Conservation (phyloP, 1,140 invertebrate genomes). For the Drosophila watanabei region DNA sequence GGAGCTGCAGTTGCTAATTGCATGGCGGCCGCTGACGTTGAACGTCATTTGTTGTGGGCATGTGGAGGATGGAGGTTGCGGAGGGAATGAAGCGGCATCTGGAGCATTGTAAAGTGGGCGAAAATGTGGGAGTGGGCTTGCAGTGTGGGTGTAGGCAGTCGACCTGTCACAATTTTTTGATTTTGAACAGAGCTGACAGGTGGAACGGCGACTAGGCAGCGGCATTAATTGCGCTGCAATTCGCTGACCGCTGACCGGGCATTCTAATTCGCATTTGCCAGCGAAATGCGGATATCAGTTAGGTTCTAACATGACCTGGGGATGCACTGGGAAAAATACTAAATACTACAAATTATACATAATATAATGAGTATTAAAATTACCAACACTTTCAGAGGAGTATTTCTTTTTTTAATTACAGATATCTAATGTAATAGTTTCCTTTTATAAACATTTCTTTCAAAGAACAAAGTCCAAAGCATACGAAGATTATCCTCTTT, state of each 20-base stretch:
- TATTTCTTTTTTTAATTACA: background rate
- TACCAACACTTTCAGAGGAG: background rate
- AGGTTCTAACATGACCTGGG: constrained; percentile 14
- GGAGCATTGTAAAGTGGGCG: constrained; percentile 31
- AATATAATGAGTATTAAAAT: no score
- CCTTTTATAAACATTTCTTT: no score
- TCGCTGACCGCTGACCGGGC: constrained; percentile 42
- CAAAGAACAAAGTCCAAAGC: no score
- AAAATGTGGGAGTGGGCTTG: constrained; percentile 13
- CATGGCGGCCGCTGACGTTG: constrained; percentile 41
- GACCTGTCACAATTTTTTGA: constrained; percentile 72
- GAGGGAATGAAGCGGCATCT: background rate
- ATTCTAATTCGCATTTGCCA: constrained; percentile 57
- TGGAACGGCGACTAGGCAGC: constrained; percentile 40
- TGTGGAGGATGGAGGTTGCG: constrained; percentile 1
- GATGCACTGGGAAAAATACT: background rate
- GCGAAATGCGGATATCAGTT: constrained; percentile 68
- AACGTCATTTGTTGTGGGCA: constrained; percentile 52
- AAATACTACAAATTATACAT: no score
- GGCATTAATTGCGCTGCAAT: constrained; percentile 70
- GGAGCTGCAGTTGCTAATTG: constrained; percentile 65
- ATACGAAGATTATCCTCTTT: no score
- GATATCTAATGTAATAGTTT: no score
- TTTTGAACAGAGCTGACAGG: constrained; percentile 66
- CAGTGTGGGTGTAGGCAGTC: constrained; percentile 14